Base-by-base conservation (phyloP, 2,113 vertebrate genomes). In the Gobiocypris rarus region DNA sequence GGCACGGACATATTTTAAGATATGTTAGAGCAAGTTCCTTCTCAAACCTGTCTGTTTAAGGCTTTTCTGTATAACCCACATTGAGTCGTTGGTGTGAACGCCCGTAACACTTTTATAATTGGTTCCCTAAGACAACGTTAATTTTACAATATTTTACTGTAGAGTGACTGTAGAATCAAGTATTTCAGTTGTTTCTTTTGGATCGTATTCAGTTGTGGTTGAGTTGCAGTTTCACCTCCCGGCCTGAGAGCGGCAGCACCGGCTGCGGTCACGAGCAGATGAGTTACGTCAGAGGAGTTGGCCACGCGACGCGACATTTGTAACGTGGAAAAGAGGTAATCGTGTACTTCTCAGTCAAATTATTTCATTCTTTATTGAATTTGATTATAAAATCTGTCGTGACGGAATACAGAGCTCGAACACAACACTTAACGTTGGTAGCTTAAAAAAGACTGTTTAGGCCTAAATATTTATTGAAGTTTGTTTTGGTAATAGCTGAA, bases 321-420 rank as follows among this genome's bases (percentile, higher is more conserved):
- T 63, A 79, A 31, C 77, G 77, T 31, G 77, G 77, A 80, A 17
- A 9, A 17, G 15, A 63, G 77, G 77, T 80, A 58, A 61, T 0
- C 13, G 15, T 1, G 7, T 9, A 24, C 34, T 41, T 58, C 41
- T 38, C 3, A 59, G 3, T 34, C 1, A 43, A 24, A 9, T 22
- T 0, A 52, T 31, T 3, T 56, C 0, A 13, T 56, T 77, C 13
- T 41, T 14, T 24, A 38, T 58, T 26, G 1, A 24, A 4, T 59
- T 41, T 59, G 17, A 13, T 3, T 31, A 38, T n/a, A 6, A 56
- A 22, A n/a, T 22, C 5, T 22, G 28, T 22, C 1, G 0, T 28
- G 14, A 52, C 3, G 15, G 4, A 2, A 38, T 34, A 22, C 50
- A 6, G 28, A 3, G 11, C 48, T 6, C 22, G 15, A 75, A 52